Conservation (phyloP, 2,113 vertebrate genomes). For the Caranx melampygus region DNA sequence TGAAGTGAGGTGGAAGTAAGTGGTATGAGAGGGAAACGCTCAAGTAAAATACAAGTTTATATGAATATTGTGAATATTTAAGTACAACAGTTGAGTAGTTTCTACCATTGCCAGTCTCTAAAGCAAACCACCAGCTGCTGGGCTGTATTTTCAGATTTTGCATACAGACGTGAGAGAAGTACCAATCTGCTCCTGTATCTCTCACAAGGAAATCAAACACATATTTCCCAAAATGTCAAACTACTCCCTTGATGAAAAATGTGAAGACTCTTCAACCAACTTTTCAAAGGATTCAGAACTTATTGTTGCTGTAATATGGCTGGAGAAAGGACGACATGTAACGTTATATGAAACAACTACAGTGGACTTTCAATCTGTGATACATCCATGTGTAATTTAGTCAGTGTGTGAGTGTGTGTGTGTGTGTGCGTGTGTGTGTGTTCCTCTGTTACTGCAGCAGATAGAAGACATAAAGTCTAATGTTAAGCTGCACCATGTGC, state of each 20-base stretch:
- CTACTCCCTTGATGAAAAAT: conserved; percentile 19
- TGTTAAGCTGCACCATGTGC: conserved; percentile 50
- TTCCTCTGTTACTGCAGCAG: conserved; percentile 5
- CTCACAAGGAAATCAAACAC: not conserved
- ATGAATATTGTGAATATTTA: too few relatives aligned
- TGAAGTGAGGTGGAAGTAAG: too few relatives aligned
- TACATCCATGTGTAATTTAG: conserved; percentile 6
- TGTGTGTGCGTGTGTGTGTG: not conserved
- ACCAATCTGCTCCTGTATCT: not conserved
- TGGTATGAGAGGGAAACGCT: too few relatives aligned
- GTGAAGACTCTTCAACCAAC: conserved; percentile 23
- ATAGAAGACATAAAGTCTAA: not conserved
- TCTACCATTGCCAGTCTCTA: not conserved
- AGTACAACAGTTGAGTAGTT: too few relatives aligned
- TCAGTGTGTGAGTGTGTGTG: not conserved
- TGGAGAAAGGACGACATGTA: not conserved
- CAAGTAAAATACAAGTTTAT: too few relatives aligned
- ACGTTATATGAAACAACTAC: not conserved
- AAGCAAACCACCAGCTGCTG: not conserved
- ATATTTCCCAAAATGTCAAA: not conserved
- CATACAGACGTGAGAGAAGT: not conserved
- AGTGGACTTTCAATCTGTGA: not conserved
- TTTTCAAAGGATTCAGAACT: conserved; percentile 3
- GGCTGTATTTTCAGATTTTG: not conserved
- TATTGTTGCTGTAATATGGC: not conserved